Evolutionary conservation across 2,888 invertebrate genomes (phyloP).

Genomic region (Hyposoter didymator): DNA sequence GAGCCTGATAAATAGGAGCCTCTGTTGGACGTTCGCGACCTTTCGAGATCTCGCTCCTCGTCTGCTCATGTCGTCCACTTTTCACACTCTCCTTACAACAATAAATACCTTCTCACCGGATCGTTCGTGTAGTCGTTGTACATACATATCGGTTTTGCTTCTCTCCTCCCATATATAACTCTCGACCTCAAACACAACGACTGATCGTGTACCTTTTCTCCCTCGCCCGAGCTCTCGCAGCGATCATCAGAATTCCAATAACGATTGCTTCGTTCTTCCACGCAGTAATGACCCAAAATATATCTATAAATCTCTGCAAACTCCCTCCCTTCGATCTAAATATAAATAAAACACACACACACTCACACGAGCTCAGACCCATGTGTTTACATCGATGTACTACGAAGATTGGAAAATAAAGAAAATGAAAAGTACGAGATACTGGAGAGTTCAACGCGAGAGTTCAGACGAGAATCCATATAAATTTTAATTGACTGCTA

Average conservation of each 20-base stretch:
- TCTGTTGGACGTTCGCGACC: slow-evolving; percentile 56
- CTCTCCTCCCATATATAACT: slow-evolving; percentile 54
- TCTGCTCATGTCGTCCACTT: slow-evolving; percentile 65
- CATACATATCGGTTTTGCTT: slow-evolving; percentile 47
- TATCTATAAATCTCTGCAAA: neutral
- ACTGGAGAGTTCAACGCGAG: slow-evolving; percentile 40
- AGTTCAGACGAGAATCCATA: slow-evolving; percentile 41
- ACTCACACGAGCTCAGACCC: too few species aligned
- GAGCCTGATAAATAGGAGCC: slow-evolving; percentile 47
- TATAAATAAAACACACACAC: neutral
- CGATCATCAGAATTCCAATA: slow-evolving; percentile 68
- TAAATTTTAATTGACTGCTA: slow-evolving; percentile 51
- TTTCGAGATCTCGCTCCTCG: slow-evolving; percentile 49
- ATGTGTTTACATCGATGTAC: neutral
- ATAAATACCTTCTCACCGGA: slow-evolving; percentile 28
- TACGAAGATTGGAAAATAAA: neutral
- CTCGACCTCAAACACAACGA: slow-evolving; percentile 62
- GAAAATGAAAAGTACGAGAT: slow-evolving; percentile 18
- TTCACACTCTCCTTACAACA: slow-evolving; percentile 60
- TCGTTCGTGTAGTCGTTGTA: slow-evolving; percentile 17
- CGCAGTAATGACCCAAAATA: slow-evolving; percentile 18
- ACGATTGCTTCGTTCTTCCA: slow-evolving; percentile 52
- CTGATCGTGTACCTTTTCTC: slow-evolving; percentile 27
- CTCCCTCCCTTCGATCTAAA: neutral
- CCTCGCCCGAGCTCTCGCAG: slow-evolving; percentile 28